Conservation (phyloP, 2,888 invertebrate genomes). For the Drosophila setosimentum region DNA sequence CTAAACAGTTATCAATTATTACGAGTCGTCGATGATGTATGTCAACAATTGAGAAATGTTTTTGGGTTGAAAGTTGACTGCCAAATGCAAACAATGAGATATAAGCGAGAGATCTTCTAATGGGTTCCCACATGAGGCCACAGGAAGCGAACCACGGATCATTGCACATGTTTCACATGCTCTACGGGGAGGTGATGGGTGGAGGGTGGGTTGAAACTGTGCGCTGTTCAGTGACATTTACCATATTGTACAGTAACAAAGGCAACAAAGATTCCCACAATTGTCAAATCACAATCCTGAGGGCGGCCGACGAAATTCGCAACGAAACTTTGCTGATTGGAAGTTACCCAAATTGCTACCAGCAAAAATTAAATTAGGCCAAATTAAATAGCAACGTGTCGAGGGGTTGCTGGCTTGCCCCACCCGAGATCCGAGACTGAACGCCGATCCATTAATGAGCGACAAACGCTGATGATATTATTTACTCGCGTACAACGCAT, state of each 20-base stretch:
- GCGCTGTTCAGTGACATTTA: conserved; percentile 53
- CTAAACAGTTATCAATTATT: conserved; percentile 80
- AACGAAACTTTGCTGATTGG: conserved; percentile 35
- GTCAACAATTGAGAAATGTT: conserved; percentile 54
- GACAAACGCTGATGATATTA: conserved; percentile 78
- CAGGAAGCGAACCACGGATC: conserved; percentile 55
- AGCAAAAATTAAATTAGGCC: conserved; percentile 77
- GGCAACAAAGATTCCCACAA: conserved; percentile 72
- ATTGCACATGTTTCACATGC: conserved; percentile 65
- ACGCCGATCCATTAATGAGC: conserved; percentile 68
- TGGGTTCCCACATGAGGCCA: conserved; percentile 57
- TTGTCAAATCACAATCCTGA: conserved; percentile 70
- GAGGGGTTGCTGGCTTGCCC: conserved; percentile 1
- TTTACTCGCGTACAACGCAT: conserved; percentile 55
- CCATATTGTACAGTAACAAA: conserved; percentile 65
- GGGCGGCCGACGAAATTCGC: conserved; percentile 13
- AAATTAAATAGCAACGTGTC: conserved; percentile 70
- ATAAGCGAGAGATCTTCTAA: conserved; percentile 38
- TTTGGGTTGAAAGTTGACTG: conserved; percentile 41
- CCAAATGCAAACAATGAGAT: conserved; percentile 47
- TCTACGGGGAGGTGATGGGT: conserved; percentile 19
- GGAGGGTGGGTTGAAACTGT: conserved; percentile 6
- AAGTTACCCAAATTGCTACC: conserved; percentile 56
- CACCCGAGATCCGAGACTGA: not conserved
- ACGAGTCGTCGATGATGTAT: conserved; percentile 55